A percentile compares a stretch with the other conserved stretches of the same genome.
These are phyloP conservation scores for Lasioglossum zephyrum DNA, from an alignment of 2,888 invertebrate genomes.

Conservation along the genomic window DNA sequence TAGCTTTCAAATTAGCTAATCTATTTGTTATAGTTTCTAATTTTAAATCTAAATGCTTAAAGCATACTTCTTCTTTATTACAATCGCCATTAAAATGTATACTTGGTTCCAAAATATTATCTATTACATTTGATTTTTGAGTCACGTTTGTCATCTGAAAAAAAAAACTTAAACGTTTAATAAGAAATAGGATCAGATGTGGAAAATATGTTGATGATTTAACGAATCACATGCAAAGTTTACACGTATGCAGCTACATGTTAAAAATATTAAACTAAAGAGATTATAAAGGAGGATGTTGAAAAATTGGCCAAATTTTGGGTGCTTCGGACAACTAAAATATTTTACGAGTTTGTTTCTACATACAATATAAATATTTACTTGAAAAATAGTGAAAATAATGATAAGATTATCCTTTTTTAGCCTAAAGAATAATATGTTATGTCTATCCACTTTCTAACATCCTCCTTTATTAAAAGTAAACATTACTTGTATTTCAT, in stretches of 20 bases:
- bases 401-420: not conserved
- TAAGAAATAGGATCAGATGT: not conserved
- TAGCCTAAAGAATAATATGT: not conserved
- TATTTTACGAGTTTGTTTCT: not conserved
- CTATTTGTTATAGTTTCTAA: slow-evolving; percentile 61
- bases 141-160: slow-evolving; percentile 67
- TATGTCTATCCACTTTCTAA: not conserved
- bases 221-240: not conserved
- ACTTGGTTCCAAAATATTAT: slow-evolving; percentile 58
- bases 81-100: slow-evolving; percentile 42
- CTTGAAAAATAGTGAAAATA: not conserved
- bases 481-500: slow-evolving; percentile 68
- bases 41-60: slow-evolving; percentile 44
- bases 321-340: not conserved
- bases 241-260: not conserved
- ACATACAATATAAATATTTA: not conserved
- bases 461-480: not conserved
- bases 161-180: slow-evolving; percentile 29
- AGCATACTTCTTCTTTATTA: slow-evolving; percentile 15
- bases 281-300: not conserved
- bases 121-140: slow-evolving; percentile 32
- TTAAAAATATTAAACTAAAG: not conserved
- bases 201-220: not conserved
- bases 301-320: not conserved
- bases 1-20: slow-evolving; percentile 72